Conservation (phyloP, 2,888 invertebrate species). For the Nomada fabriciana region DNA sequence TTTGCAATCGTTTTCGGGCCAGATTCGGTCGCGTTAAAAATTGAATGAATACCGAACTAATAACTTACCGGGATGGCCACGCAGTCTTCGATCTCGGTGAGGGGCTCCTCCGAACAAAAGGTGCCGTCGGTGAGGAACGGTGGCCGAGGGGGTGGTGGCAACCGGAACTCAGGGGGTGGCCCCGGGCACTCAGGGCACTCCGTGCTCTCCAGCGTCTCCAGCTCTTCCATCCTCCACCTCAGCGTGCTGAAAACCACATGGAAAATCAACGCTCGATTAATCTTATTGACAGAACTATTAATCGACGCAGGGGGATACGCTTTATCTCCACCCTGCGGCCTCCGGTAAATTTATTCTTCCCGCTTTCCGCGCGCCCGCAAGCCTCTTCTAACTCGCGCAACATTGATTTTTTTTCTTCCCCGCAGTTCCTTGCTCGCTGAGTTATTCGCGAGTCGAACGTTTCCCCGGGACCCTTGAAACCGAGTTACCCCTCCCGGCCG, state of each 20-base stretch:
- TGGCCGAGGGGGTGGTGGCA: conserved; percentile 91
- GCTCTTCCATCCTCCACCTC: conserved; percentile 89
- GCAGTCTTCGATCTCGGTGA: conserved; percentile 90
- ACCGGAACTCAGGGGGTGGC: conserved; percentile 90
- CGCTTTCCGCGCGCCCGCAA: conserved; percentile 4
- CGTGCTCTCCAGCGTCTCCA: conserved; percentile 89
- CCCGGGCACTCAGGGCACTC: conserved; percentile 91
- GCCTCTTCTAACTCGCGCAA: neutral
- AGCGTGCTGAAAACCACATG: conserved; percentile 85
- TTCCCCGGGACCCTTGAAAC: neutral
- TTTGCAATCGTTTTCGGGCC: neutral
- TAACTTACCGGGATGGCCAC: conserved; percentile 90
- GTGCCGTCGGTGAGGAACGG: conserved; percentile 89
- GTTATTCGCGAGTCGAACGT: conserved; percentile 17
- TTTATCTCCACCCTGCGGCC: conserved; percentile 40
- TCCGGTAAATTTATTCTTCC: conserved; percentile 48
- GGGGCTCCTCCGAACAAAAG: conserved; percentile 90
- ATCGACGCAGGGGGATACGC: conserved; percentile 79
- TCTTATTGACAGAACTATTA: conserved; percentile 83
- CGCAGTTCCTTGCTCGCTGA: neutral
- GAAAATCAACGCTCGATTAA: conserved; percentile 84
- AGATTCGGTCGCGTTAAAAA: neutral
- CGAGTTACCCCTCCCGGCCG: neutral
- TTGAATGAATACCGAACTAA: neutral
- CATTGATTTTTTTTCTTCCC: neutral